Evolutionary conservation across 2,797 vertebrate species (phyloP), one percentile per base, ranked within the genome.

Genomic region (Onychomys arenicola): DNA sequence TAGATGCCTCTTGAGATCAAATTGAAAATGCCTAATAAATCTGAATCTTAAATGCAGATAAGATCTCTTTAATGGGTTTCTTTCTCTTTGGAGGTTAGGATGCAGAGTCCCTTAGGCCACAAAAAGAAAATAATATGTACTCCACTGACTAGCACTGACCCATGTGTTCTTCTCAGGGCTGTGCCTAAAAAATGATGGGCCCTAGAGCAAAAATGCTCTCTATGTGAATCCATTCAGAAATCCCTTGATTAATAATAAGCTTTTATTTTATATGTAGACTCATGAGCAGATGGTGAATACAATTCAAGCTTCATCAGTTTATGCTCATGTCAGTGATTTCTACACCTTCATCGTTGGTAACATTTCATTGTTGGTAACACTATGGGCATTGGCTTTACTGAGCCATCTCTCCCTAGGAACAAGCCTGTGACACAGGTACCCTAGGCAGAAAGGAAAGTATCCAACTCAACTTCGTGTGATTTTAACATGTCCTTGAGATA

Each of bases 11-110:
- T 92, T 65, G 94, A 89, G 43, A 86, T 61, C 73, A 96, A 85
- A 89, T 71, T 29, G 21, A 92, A 96, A 96, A 94, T 13, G 8
- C 75, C n/a, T 55, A 43, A 93, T 91, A 92, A 94, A 94, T 94
- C 76, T 76, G 77, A 93, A 88, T 93, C 29, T 78, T 34, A 75
- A 80, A 80, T 78, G 17, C 43, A 75, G 25, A 34, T 82, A 86
- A 85, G 67, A 46, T 63, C 25, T 71, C 89, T 91, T 96, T 90
- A 77, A 37, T 75, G 13, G 5, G 4, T 43, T 94, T 37, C 25
- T 93, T 95, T 96, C 46, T 89, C 34, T 87, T 95, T 90, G 87
- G 67, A 34, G 34, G 90, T 40, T 84, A 21, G 75, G 69, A 83
- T 25, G 23, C 2, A 6, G 34, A 88, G 80, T 92, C 34, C 52